These are phyloP conservation scores for Protula sp. DNA, from an alignment of 2,888 invertebrate species.

Conservation along the genomic window DNA sequence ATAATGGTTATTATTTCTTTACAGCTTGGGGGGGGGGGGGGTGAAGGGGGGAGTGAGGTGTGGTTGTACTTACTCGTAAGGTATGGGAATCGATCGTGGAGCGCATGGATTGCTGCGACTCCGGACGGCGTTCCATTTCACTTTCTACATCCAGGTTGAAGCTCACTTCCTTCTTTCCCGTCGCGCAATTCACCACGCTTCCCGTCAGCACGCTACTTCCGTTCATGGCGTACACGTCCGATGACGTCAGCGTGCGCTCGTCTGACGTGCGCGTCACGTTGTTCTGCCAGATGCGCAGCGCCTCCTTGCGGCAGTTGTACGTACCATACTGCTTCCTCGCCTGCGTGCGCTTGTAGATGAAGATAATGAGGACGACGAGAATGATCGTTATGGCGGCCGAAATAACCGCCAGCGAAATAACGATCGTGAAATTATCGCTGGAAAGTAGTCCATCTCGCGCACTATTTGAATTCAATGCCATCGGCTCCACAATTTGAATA, in stretches of 20 bases:
- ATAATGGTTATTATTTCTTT: too few species aligned
- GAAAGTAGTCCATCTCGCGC: neutral
- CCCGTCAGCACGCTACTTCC: neutral
- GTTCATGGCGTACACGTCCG: neutral
- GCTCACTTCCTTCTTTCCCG: neutral
- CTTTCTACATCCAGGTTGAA: neutral
- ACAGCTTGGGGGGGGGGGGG: neutral
- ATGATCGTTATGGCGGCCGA: slow-evolving; percentile 7
- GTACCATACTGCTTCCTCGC: neutral
- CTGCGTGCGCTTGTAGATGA: neutral
- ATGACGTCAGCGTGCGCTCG: neutral
- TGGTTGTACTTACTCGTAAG: neutral
- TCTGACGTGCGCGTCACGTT: neutral
- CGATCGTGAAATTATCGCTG: slow-evolving; percentile 12
- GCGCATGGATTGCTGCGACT: neutral
- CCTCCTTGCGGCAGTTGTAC: slow-evolving; percentile 14
- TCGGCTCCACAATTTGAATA: neutral
- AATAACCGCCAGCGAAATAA: slow-evolving; percentile 7
- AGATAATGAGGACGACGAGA: slow-evolving; percentile 7
- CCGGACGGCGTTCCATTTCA: neutral
- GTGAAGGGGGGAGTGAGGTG: neutral
- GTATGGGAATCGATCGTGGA: neutral
- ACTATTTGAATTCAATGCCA: neutral
- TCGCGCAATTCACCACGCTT: neutral
- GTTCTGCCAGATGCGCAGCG: neutral